Evolutionary conservation across 1,140 invertebrate species (phyloP).

Genomic region (Aphelenchoides besseyi): DNA sequence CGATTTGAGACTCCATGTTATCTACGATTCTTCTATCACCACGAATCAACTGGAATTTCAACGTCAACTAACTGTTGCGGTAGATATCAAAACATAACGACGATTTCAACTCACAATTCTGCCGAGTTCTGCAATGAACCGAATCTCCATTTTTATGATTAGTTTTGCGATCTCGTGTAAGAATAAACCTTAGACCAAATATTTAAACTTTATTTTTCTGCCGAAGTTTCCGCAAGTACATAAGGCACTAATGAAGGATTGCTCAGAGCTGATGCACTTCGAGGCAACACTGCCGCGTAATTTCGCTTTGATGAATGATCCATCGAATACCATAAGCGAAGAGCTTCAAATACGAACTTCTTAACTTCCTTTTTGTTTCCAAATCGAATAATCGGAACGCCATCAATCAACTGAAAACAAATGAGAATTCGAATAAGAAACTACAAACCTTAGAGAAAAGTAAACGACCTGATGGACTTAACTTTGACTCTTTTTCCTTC

Average conservation of each 20-base stretch:
- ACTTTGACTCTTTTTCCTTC: not conserved
- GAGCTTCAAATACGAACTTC: constrained; percentile 3
- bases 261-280: not conserved
- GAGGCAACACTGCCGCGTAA: not conserved
- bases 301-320: not conserved
- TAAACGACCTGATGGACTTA: constrained; percentile 2
- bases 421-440: not conserved
- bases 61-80: constrained; percentile 16
- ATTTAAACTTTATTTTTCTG: too few species aligned
- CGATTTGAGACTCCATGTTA: constrained; percentile 9
- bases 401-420: constrained; percentile 7
- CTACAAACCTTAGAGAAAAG: not conserved
- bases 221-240: not conserved
- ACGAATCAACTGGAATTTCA: not conserved
- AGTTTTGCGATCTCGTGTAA: too few species aligned
- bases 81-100: not conserved
- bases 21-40: not conserved
- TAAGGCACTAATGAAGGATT: not conserved
- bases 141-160: not conserved
- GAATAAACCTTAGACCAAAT: too few species aligned
- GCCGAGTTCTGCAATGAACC: constrained; percentile 2
- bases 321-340: constrained; percentile 11
- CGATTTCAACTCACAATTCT: not conserved
- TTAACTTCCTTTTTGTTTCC: not conserved
- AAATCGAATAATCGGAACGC: not conserved